Evolutionary conservation across 2,888 invertebrate genomes (phyloP).

Genomic region (Metellina segmentata): DNA sequence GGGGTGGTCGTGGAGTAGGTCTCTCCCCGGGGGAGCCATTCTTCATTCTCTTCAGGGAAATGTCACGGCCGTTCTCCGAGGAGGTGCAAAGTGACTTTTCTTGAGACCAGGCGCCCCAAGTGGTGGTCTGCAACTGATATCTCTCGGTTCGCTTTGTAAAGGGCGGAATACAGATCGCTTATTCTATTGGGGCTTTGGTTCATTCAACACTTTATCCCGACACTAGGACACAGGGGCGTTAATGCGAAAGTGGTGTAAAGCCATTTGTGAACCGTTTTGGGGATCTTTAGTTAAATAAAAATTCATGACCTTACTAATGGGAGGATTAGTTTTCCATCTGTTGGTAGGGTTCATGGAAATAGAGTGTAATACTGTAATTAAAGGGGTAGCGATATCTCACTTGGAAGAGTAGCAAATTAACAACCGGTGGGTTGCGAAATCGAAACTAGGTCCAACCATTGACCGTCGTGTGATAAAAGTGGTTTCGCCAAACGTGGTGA

Average conservation of each 20-base stretch:
- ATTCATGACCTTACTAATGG: background rate
- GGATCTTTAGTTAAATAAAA: background rate
- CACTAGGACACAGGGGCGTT: background rate
- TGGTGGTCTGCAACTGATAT: slow-evolving; percentile 24
- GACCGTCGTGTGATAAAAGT: no score
- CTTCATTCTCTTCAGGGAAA: slow-evolving; percentile 30
- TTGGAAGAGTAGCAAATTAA: no score
- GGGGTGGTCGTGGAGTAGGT: slow-evolving; percentile 31
- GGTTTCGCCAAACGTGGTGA: no score
- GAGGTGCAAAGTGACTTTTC: background rate
- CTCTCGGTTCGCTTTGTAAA: background rate
- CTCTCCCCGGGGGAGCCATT: slow-evolving; percentile 18
- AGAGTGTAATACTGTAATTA: no score
- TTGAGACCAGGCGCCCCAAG: background rate
- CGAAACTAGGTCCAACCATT: no score
- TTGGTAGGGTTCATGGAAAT: no score
- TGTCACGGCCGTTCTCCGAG: background rate
- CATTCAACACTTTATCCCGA: background rate
- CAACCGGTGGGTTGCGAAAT: no score
- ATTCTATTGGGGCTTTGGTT: background rate
- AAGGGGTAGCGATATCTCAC: no score
- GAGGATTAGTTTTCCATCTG: background rate
- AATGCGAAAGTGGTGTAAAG: background rate
- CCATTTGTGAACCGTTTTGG: no score
- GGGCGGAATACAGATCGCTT: background rate